Base-by-base conservation (phyloP, 2,797 vertebrate genomes). In the Phoebastria nigripes region DNA sequence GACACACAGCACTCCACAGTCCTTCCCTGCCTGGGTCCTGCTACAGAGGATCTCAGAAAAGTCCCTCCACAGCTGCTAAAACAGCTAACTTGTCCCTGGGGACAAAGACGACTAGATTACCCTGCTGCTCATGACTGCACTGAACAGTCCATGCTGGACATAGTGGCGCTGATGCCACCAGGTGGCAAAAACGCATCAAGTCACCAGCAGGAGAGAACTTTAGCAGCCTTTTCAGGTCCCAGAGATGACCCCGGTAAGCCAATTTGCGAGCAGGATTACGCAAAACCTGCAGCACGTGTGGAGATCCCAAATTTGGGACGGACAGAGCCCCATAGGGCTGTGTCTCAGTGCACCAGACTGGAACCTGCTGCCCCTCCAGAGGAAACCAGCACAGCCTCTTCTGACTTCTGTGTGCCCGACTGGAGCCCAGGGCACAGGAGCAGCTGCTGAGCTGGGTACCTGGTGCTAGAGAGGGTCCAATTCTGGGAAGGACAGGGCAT, bases 211-310 rank as follows among this genome's bases (percentile, higher is more conserved):
- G 24, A 85, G 9, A 80, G 44, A 78, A 76, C 51, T 65, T n/a
- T 4, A 85, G 29, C 19, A 24, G 58, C 46, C 59, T 35, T 52
- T 37, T 49, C 20, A 35, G 59, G 28, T 79, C 58, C 47, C 29
- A 83, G 46, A 65, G 70, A 39, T 16, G 1, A 78, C 8, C 42
- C 31, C 0, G 0, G 9, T 9, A 51, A 83, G 7, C 15, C 63
- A 65, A 37, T n/a, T 5, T 70, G 51, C 25, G 39, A 35, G n/a
- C 18, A 39, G 42, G 15, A 72, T 67, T 49, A 56, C 56, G 72
- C 25, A 80, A 73, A 84, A 39, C 33, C 44, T 11, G 11, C 59
- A 74, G 59, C 46, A 72, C 2, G 0, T 6, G 21, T 47, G 35
- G 31, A 55, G 56, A 90, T 44, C 12, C 29, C 17, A 2, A 19